Evolutionary conservation across 2,113 vertebrate species (phyloP), one percentile per base, ranked within the genome.

Genomic region (Benitochromis conjunctus): DNA sequence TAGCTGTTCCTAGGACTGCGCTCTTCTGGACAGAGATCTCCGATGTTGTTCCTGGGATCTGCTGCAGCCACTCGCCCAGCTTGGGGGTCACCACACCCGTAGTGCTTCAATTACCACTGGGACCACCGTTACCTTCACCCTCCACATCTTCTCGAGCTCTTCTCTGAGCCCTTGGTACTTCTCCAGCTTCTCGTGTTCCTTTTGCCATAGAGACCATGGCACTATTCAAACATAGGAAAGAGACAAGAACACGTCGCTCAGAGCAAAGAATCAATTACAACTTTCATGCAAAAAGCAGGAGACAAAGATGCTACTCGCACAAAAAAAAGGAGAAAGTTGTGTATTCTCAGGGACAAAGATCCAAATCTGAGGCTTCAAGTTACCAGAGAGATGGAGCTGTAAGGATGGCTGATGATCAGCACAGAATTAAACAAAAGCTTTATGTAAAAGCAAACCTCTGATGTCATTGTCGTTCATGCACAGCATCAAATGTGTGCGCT

Each of bases 291-390:
- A 41, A 24, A 21, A 38, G 11, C 24, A 48, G 11, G 69, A 48
- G 43, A 19, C 0, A 51, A 51, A 4, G 69, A 51, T 0, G 0
- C 69, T 74, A 74, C 1, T 74, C 26, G 24, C 38, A 26, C 66
- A 29, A 11, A 74, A 26, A 26, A 48, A 7, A 9, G 41, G 0
- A 10, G 14, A 46, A 14, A 29, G 69, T 51, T 31, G 18, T 31
- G 6, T 76, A 31, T 76, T 31, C 43, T 76, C 69, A 51, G 10
- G 69, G 69, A 51, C 69, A 76, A 48, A 76, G 24, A 51, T 76
- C 43, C 43, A 76, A 51, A 76, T 51, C 0, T 51, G 3, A 76
- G 69, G 19, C 24, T 31, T 1, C 29, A 31, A 51, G 18, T 0
- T 1, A 31, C 43, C 4, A 0, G 24, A 19, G 6, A 74, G 16